These are phyloP conservation scores for Salminus brasiliensis DNA, from an alignment of 2,113 vertebrate genomes.

Conservation along the genomic window DNA sequence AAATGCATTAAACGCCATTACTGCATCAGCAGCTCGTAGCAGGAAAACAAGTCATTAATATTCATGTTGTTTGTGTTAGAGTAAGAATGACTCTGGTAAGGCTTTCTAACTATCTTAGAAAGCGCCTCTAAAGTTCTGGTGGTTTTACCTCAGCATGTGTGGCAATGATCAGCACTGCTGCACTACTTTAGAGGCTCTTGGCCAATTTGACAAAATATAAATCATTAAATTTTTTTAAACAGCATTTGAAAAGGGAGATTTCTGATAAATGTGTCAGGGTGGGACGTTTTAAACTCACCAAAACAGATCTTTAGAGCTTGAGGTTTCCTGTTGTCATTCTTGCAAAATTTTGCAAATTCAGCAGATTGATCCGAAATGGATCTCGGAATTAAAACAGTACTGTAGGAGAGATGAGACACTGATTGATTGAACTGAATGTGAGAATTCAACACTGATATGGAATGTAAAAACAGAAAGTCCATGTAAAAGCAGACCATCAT, in stretches of 20 bases:
- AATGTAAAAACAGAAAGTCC: not conserved
- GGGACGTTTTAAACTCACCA: too few relatives aligned
- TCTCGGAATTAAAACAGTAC: not conserved
- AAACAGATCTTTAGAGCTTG: not conserved
- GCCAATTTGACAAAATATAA: not conserved
- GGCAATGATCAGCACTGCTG: not conserved
- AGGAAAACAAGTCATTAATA: not conserved
- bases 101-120: not conserved
- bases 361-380: not conserved
- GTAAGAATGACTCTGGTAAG: not conserved
- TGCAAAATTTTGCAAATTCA: not conserved
- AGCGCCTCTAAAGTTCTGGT: not conserved
- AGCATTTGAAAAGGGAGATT: not conserved
- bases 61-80: not conserved
- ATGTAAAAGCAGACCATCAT: not conserved
- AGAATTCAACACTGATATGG: not conserved
- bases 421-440: constrained; percentile 1
- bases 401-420: not conserved
- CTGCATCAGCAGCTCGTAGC: not conserved
- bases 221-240: too few relatives aligned
- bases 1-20: not conserved
- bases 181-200: not conserved
- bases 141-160: not conserved
- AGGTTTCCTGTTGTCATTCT: not conserved
- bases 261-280: not conserved